Percentiles rank a stretch among this genome's conserved stretches.
These are phyloP conservation scores for Craterocephalus amniculus DNA, from an alignment of 2,797 vertebrate genomes.

Conservation along the genomic window DNA sequence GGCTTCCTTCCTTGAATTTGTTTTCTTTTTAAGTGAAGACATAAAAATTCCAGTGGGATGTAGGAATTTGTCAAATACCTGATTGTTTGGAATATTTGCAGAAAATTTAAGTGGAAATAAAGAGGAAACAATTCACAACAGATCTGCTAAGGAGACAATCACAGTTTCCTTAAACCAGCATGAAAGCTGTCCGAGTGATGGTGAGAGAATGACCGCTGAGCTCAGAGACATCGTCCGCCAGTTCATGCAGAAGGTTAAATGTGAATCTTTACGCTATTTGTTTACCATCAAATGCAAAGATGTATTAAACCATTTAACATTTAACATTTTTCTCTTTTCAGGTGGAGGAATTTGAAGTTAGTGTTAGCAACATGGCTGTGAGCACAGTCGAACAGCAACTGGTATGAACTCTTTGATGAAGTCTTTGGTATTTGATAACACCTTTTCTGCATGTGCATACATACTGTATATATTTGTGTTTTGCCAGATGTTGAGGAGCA, in stretches of 20 bases:
- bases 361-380: constrained; percentile 69
- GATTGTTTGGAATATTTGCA: no score
- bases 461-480: background rate
- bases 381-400: constrained; percentile 80
- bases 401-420: constrained; percentile 79
- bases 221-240: constrained; percentile 86
- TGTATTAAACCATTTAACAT: constrained; percentile 1
- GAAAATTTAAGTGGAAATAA: constrained; percentile 42
- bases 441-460: background rate
- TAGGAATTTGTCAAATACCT: background rate
- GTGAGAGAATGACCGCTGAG: constrained; percentile 86
- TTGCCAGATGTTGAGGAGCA: constrained; percentile 84
- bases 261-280: background rate
- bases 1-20: background rate
- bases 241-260: constrained; percentile 84
- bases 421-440: background rate
- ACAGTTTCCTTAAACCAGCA: constrained; percentile 5
- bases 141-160: constrained; percentile 8
- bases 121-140: constrained; percentile 2
- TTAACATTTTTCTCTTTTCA: constrained; percentile 65
- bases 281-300: background rate
- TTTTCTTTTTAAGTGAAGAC: background rate
- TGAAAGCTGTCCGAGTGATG: constrained; percentile 77
- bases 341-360: constrained; percentile 88
- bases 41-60: background rate